Percentiles rank a stretch among this genome's conserved stretches.
phyloP scores from a whole-genome alignment of 2,797 vertebrate genomes.

The Thamnophis elegans region DNA sequence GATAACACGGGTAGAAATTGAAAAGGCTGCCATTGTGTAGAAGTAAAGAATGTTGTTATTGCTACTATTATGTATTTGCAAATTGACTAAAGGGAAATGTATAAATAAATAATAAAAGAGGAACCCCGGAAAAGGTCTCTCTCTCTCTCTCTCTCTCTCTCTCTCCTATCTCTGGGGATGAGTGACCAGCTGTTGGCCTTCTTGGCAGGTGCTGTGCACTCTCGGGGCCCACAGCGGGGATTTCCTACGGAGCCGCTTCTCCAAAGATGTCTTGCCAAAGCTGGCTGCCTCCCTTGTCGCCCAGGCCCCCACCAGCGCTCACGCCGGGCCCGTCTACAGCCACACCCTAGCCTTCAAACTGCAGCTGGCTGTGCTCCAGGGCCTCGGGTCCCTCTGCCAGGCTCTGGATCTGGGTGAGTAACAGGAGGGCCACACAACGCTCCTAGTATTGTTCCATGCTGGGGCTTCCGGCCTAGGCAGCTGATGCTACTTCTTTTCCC shows the following conservation, averaged over 20 bases:
- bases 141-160: too few relatives aligned
- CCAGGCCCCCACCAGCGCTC: slow-evolving; percentile 85
- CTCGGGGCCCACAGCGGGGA: slow-evolving; percentile 84
- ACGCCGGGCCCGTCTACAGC: slow-evolving; percentile 82
- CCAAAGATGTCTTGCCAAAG: slow-evolving; percentile 87
- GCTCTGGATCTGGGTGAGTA: slow-evolving; percentile 85
- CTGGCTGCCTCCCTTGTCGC: slow-evolving; percentile 77
- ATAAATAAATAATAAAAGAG: too few relatives aligned
- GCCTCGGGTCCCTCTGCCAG: slow-evolving; percentile 85
- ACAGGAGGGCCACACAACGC: accelerated
- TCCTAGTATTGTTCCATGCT: not conserved
- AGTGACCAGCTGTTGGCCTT: not conserved
- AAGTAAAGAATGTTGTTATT: too few relatives aligned
- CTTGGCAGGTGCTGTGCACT: slow-evolving; percentile 81
- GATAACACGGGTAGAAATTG: too few relatives aligned
- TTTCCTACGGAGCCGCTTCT: slow-evolving; percentile 87
- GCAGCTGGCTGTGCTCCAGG: slow-evolving; percentile 87
- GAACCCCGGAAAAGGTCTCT: too few relatives aligned
- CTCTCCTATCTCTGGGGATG: not conserved
- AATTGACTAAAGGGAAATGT: too few relatives aligned
- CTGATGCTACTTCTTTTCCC: not conserved
- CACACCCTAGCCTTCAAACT: slow-evolving; percentile 90
- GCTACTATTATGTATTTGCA: too few relatives aligned
- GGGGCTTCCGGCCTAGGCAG: not conserved
- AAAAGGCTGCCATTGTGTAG: too few relatives aligned